Base-by-base conservation (phyloP, 2,113 vertebrate genomes). In the Cinclus cinclus region DNA sequence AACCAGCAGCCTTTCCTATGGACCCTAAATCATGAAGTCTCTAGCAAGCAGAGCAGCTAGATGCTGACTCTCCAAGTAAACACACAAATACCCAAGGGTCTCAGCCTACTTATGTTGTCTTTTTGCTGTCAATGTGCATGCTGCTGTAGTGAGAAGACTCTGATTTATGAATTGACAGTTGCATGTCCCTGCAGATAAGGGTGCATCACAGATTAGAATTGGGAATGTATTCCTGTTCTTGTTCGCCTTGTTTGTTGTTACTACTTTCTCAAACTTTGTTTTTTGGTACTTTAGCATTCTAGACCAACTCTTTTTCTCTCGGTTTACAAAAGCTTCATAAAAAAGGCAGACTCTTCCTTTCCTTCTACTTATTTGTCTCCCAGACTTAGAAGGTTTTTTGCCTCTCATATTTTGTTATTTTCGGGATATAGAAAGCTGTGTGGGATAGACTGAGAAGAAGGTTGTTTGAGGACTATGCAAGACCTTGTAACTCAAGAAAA, bases 91-190 rank as follows among this genome's bases (percentile, higher is more conserved):
- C 89, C 87, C 87, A n/a, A 37, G 91, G 89, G 96, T 47, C 56
- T 90, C 86, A 94, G 73, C 83, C 89, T 91, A 49, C 77, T 94
- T 92, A 13, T 1, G 27, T 75, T 1, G 12, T 60, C 77, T 83
- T 80, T 93, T 86, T 83, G 64, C 90, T 94, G 88, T 88, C 86
- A 69, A 17, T 89, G 80, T 92, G 52, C 30, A 7, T 89, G 80
- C 83, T 30, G 46, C 69, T 52, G 71, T 89, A 89, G 86, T 92
- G 80, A 89, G 73, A 60, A 67, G 76, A 35, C 68, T 85, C 91
- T 83, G 92, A 81, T 96, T 95, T 89, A 87, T 89, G 64, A 84
- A 81, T 92, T 82, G 94, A 87, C 77, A 94, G 2, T 78, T 81
- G 73, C 2, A 1, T 78, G 39, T 92, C 95, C 65, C 91, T 96